phyloP scores from a whole-genome alignment of 2,113 vertebrate genomes.

The Stercorarius parasiticus region DNA sequence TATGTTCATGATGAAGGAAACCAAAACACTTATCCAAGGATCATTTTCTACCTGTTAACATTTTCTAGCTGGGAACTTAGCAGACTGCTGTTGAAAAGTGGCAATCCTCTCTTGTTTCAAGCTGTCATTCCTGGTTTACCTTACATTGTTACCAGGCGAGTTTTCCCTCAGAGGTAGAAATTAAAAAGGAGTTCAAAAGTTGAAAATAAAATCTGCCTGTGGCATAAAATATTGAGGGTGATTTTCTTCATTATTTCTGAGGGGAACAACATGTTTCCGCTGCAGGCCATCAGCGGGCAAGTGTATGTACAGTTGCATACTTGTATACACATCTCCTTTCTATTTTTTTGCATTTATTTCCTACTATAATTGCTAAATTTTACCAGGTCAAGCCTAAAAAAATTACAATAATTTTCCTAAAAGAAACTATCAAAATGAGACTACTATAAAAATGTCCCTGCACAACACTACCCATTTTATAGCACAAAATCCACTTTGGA shows the following conservation, averaged over 20 bases:
- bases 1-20: not conserved
- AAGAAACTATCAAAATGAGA: not conserved
- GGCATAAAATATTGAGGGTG: not conserved
- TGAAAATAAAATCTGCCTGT: not conserved
- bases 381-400: not conserved
- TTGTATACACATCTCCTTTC: not conserved
- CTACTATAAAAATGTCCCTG: not conserved
- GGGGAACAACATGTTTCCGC: not conserved
- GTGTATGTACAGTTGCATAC: not conserved
- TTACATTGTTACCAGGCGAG: not conserved
- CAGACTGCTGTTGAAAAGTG: not conserved
- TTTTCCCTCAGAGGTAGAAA: not conserved
- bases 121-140: not conserved
- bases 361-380: not conserved
- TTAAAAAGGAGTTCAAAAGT: not conserved
- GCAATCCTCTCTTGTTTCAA: not conserved
- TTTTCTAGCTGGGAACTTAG: not conserved
- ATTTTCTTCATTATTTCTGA: not conserved
- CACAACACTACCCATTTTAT: not conserved
- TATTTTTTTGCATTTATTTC: not conserved
- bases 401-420: not conserved
- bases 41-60: not conserved
- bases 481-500: not conserved
- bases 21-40: not conserved
- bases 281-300: not conserved